Base-by-base conservation (phyloP, 2,888 invertebrate genomes). In the Bruchidius siliquastri region DNA sequence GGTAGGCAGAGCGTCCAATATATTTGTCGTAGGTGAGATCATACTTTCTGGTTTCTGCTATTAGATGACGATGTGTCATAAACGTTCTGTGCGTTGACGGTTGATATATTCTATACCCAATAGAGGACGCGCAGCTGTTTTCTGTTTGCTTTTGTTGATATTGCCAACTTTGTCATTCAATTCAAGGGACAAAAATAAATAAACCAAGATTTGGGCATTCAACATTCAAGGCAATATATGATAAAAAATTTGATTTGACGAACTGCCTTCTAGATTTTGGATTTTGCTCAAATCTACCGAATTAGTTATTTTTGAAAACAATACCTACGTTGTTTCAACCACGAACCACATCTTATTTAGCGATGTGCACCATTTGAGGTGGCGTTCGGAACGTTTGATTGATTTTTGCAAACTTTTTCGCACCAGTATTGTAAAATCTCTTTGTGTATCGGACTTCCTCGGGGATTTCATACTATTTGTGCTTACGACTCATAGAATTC, bases 121-220 rank as follows among this genome's bases (percentile, higher is more conserved):
- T 8, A 30, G 30, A 30, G 30, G 30, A 8, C 30, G 8, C 30
- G 30, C 30, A n/a, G n/a, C n/a, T n/a, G n/a, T n/a, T n/a, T n/a
- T n/a, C n/a, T n/a, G 30, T 30, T 30, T 8, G 30, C 4, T 30
- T 71, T 73, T 74, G 73, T 75, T 74, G 75, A 76, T 72, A 74
- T 74, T 75, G 76, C 75, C 77, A 77, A 76, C 77, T 75, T 76
- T 75, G 71, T 22, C 72, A 75, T 75, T 74, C n/a, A n/a, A n/a
- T n/a, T n/a, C 74, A 73, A 74, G 74, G 74, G 72, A 73, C 69
- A 76, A 74, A 77, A 74, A 71, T 74, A 77, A 77, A 74, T 74
- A 73, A 76, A 72, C 74, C 69, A 77, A 76, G 75, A 72, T 74
- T 76, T 72, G 73, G 74, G 71, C 75, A 72, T 70, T n/a, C 73